These are phyloP conservation scores for Argyra leucocephala DNA, from an alignment of 2,888 invertebrate genomes.

Conservation along the genomic window DNA sequence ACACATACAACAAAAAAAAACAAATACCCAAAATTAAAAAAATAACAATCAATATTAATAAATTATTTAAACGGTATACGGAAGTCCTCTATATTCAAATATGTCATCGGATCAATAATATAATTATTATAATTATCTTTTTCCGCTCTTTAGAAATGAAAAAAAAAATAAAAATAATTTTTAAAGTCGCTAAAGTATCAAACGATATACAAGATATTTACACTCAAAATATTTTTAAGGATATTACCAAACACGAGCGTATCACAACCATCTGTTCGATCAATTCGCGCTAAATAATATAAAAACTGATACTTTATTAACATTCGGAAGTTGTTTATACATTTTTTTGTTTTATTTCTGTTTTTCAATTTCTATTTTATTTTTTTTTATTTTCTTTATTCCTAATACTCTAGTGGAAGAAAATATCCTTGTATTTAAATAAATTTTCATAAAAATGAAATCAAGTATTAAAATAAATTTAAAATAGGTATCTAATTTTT, in stretches of 20 bases:
- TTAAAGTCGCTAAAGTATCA: no score
- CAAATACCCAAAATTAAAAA: neutral
- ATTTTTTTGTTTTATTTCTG: neutral
- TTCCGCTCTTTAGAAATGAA: neutral
- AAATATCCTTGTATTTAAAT: no score
- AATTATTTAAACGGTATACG: neutral
- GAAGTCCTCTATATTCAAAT: neutral
- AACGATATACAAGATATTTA: no score
- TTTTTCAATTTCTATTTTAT: no score
- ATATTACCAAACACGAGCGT: neutral
- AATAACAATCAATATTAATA: neutral
- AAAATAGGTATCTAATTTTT: no score
- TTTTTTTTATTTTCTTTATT: no score
- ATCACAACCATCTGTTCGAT: neutral
- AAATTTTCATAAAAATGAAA: no score
- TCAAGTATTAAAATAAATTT: no score
- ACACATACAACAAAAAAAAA: neutral
- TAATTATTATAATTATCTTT: conserved; percentile 1
- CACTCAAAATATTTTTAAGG: no score
- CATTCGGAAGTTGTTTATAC: neutral
- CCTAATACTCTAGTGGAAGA: no score
- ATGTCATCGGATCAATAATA: neutral
- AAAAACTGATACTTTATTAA: neutral
- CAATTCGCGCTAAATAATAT: neutral
- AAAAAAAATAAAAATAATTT: neutral